Evolutionary conservation across 1,140 invertebrate genomes (phyloP), one percentile per base, ranked within the genome.

Genomic region (Colletes gigas): DNA sequence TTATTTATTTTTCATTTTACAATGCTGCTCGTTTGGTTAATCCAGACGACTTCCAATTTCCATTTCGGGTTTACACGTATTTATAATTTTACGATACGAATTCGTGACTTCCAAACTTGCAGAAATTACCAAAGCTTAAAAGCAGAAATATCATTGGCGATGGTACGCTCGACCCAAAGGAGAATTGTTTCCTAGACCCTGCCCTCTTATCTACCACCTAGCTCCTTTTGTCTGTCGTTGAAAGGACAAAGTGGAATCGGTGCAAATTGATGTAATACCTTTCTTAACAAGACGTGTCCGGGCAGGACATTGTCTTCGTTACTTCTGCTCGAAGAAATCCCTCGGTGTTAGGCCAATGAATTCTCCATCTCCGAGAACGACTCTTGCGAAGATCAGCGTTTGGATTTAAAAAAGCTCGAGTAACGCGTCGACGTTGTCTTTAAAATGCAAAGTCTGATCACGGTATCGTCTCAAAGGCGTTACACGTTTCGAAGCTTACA

Each of bases 201-300:
- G 17, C 10, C 39, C 39, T 44, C 4, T 30, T 30, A 14, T 47
- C 1, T 0, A 4, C 39, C 10, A 3, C 17, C 8, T 57, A 4
- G 4, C 60, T 17, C 9, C 14, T 10, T 3, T 17, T 15, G 41
- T 54, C 21, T 44, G 21, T 55, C 21, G 50, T 39, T 8, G 67
- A 55, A 9, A n/a, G 15, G 15, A 30, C 30, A 12, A 41, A 19
- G n/a, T 39, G 62, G 14, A 47, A 75, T 67, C 19, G 63, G 63
- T 57, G 41, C 15, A 76, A 67, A 76, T 47, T 73, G 59, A 44
- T 67, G 63, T 17, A 47, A 76, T 67, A 47, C 41, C 50, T 19
- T 65, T n/a, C 60, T 65, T 75, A 65, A 75, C 60, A 75, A 75
- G 60, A 52, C 30, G 60, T 47, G 72, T 47, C 19, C 39, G 67